Evolutionary conservation across 2,113 vertebrate genomes (phyloP).

Genomic region (Erythrocebus patas): DNA sequence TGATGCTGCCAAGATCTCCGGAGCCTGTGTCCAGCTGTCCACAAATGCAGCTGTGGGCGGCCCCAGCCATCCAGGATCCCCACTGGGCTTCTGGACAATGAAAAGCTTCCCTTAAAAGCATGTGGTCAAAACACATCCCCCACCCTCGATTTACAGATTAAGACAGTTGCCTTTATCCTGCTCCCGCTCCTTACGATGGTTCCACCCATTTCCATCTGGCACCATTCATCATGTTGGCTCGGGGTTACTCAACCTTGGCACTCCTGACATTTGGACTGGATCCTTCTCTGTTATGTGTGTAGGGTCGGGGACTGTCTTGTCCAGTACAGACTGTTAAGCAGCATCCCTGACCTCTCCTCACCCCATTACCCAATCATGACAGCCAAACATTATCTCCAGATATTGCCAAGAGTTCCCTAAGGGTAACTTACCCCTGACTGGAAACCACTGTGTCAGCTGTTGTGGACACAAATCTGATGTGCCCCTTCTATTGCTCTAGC

Average conservation of each 20-base stretch:
- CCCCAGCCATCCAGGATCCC: neutral
- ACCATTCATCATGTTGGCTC: neutral
- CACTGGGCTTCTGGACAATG: fast-evolving
- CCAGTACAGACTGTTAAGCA: neutral
- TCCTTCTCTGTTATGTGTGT: neutral
- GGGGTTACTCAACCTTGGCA: neutral
- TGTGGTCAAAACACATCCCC: fast-evolving
- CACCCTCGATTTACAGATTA: neutral
- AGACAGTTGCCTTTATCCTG: neutral
- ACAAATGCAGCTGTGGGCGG: neutral
- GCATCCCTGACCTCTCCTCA: neutral
- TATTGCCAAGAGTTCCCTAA: neutral
- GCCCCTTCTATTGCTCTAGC: neutral
- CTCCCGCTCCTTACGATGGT: neutral
- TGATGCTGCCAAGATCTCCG: too few species aligned
- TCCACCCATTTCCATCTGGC: neutral
- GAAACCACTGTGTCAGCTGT: neutral
- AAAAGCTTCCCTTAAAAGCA: neutral
- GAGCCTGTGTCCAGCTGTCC: neutral
- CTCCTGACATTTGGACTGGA: neutral
- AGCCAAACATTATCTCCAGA: neutral
- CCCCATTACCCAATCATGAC: too few species aligned
- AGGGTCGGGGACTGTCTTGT: neutral
- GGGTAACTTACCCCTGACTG: neutral
- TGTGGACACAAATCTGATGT: neutral